A percentile compares a stretch with the other conserved stretches of the same genome.
These are phyloP conservation scores for Myanophis thanlyinensis DNA, from an alignment of 2,113 vertebrate species.

Conservation along the genomic window DNA sequence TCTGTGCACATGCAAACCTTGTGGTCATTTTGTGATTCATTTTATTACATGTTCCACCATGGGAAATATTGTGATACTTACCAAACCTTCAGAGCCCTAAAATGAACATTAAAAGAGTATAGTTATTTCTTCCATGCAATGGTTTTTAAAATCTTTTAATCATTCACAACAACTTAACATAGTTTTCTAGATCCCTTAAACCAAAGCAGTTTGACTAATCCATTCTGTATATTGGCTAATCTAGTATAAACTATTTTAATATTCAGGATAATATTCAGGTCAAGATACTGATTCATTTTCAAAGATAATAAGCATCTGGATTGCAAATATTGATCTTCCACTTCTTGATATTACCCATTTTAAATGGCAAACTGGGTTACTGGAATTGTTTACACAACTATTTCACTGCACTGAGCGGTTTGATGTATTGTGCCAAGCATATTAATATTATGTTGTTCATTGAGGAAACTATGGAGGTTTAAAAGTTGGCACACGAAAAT, in stretches of 20 bases:
- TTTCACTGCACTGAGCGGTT: not conserved
- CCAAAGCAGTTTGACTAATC: no score
- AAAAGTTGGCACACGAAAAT: not conserved
- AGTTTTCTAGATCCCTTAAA: no score
- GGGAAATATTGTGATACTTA: no score
- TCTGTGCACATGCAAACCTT: no score
- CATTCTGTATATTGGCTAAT: not conserved
- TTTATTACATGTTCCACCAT: no score
- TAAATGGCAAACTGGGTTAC: not conserved
- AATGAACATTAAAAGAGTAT: no score
- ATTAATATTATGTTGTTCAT: not conserved
- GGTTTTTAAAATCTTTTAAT: no score
- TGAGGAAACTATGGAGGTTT: not conserved
- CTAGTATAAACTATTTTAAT: not conserved
- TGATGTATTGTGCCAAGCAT: not conserved
- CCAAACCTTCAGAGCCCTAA: fast-evolving
- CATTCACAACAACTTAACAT: no score
- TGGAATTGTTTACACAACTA: not conserved
- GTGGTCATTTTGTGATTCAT: no score
- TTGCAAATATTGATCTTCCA: not conserved
- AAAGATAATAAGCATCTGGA: not conserved
- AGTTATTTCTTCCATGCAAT: not conserved
- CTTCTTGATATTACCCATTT: not conserved
- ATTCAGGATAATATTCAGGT: not conserved
- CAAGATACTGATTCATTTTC: not conserved